Evolutionary conservation across 1,140 invertebrate genomes (phyloP), one percentile per base, ranked within the genome.

Genomic region (Gerris buenoi): DNA sequence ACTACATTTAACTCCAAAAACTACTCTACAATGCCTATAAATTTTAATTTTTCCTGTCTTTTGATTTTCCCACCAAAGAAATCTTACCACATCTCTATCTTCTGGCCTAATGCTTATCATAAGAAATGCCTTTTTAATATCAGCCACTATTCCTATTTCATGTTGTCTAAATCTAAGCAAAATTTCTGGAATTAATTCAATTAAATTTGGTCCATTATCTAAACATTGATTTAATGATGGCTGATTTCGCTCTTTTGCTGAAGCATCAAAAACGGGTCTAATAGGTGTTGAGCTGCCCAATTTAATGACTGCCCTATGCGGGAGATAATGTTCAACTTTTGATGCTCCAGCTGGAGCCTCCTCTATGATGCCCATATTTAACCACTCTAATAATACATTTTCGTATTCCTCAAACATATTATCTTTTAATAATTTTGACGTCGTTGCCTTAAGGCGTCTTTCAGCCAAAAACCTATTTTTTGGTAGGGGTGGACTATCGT

Each of bases 181-280:
- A 33, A 80, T 68, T 2, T 70, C 33, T 5, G 76, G 74, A n/a
- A 80, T 77, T 0, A 71, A 25, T 66, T 80, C 76, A 14, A 79
- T 71, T 1, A 79, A 68, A 72, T 79, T 79, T 10, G 71, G 69
- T 23, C 76, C 77, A n/a, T 70, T 74, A 18, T 69, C 56, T 74
- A 64, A 63, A 67, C 74, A 78, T n/a, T 76, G 66, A 69, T 79
- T 79, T 10, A 77, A 70, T 0, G 76, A 77, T 10, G 73, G 70
- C 46, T 61, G 63, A 15, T 61, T 61, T 25, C 66, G 67, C 27
- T 67, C 58, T 23, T 68, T 73, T 0, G 71, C 69, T 18, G 75
- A 76, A 22, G 75, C 74, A 69, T 76, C 71, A 69, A 76, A 73
- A 26, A 75, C 73, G 1, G 73, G 73, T 10, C 74, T 29, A n/a